phyloP scores from a whole-genome alignment of 2,797 vertebrate genomes.

The Heliangelus exortis region DNA sequence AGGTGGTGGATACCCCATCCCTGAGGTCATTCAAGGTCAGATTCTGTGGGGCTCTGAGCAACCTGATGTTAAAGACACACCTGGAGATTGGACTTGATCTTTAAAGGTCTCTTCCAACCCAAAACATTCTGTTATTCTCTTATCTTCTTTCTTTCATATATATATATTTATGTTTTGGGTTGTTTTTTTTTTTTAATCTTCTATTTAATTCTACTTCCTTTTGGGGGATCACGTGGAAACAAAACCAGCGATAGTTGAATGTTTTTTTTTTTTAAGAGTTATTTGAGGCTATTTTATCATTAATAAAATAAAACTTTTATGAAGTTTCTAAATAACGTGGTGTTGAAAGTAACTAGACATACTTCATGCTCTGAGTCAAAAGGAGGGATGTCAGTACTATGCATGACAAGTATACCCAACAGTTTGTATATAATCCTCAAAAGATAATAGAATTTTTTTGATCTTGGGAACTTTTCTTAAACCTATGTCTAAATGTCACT shows the following conservation, averaged over 20 bases:
- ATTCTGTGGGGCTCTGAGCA: too few species aligned
- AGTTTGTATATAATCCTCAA: background rate
- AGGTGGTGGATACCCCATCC: too few species aligned
- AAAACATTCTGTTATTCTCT: too few species aligned
- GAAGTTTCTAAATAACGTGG: background rate
- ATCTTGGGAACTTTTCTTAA: background rate
- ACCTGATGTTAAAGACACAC: too few species aligned
- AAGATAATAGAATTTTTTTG: background rate
- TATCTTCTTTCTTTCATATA: too few species aligned
- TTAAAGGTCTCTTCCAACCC: too few species aligned
- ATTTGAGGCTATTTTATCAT: background rate
- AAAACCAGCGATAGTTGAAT: background rate
- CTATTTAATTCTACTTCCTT: background rate
- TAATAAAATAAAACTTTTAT: background rate
- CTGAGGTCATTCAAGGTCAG: too few species aligned
- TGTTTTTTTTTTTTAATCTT: background rate
- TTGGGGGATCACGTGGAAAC: fast-evolving
- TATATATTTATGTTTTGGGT: too few species aligned
- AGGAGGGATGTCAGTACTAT: background rate
- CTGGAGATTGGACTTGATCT: too few species aligned
- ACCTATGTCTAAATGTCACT: background rate
- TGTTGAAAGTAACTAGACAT: background rate
- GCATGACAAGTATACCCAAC: background rate
- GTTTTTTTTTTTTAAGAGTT: background rate
- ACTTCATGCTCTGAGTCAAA: background rate